Evolutionary conservation across 2,888 invertebrate genomes (phyloP), one percentile per base, ranked within the genome.

Genomic region (Chloromyia formosa): DNA sequence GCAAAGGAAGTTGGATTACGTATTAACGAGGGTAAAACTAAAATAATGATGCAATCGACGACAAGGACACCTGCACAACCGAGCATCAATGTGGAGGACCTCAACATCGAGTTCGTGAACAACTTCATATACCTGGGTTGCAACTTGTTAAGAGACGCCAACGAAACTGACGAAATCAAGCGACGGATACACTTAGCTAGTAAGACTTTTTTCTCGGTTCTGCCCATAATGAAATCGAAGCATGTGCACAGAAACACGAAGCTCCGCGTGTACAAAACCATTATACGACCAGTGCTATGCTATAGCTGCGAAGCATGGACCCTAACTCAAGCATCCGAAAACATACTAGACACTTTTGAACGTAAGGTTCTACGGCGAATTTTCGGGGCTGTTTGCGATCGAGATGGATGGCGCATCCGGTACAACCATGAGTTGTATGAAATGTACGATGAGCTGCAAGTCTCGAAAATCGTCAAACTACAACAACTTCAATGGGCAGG

Each of bases 341-440:
- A 49, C 16, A 1, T 49, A 10, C 3, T 49, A 12, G 16, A 49
- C 49, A 49, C 49, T 5, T 49, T 49, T 10, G 49, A 49, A 12
- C 12, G 49, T 2, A 49, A 12, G 16, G 49, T 49, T 49, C 49
- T 49, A 1, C 49, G 49, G 12, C 3, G 49, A 49, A 49, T 49
- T 12, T 49, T 49, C 16, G 49, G 49, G 49, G 49, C 49, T 3
- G 49, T 49, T 49, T 10, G 16, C 12, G 49, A 49, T 2, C 49
- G 49, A n/a, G 16, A 3, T 49, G 49, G 12, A 12, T 49, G 49
- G 49, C 49, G 16, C 49, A 49, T 49, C 49, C 49, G 49, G 49
- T n/a, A 49, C 49, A 49, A 49, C 49, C 49, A 7, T 49, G 49
- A 49, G 49, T 49, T 49, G 49, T 49, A 49, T n/a, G 5, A 49